Conservation (phyloP, 2,113 vertebrate species). For the Hippocampus guttulatus region DNA sequence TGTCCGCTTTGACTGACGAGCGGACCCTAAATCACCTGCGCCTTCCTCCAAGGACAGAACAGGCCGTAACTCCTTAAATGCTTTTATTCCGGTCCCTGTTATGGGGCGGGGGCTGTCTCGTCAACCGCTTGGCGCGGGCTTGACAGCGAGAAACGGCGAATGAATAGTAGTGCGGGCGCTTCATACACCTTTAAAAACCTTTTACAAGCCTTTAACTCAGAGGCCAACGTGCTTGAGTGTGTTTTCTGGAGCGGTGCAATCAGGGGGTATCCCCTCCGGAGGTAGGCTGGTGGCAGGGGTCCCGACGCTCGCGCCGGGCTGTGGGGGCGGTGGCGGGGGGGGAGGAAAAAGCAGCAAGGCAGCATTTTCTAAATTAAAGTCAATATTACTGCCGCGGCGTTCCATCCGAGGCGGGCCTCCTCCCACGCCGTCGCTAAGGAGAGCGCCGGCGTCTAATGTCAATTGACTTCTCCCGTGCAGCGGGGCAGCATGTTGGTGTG, state of each 20-base stretch:
- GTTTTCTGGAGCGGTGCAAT: constrained; percentile 58
- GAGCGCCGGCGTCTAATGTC: constrained; percentile 41
- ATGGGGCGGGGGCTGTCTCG: neutral
- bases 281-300: constrained; percentile 35
- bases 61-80: neutral
- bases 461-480: constrained; percentile 49
- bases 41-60: neutral
- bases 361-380: constrained; percentile 73
- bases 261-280: constrained; percentile 51
- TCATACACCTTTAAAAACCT: too few species aligned
- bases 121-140: neutral
- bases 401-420: constrained; percentile 57
- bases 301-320: constrained; percentile 27
- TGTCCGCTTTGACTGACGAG: neutral
- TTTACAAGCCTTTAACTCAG: constrained; percentile 7
- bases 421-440: constrained; percentile 57
- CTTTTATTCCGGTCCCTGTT: neutral
- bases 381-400: constrained; percentile 63
- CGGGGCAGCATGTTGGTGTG: constrained; percentile 39
- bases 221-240: constrained; percentile 47
- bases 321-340: constrained; percentile 19
- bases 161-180: constrained; percentile 3
- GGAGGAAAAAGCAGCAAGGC: constrained; percentile 33
- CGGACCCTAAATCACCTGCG: neutral
- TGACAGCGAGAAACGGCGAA: neutral